phyloP scores from a whole-genome alignment of 2,888 invertebrate species.

The Synergus japonicus region DNA sequence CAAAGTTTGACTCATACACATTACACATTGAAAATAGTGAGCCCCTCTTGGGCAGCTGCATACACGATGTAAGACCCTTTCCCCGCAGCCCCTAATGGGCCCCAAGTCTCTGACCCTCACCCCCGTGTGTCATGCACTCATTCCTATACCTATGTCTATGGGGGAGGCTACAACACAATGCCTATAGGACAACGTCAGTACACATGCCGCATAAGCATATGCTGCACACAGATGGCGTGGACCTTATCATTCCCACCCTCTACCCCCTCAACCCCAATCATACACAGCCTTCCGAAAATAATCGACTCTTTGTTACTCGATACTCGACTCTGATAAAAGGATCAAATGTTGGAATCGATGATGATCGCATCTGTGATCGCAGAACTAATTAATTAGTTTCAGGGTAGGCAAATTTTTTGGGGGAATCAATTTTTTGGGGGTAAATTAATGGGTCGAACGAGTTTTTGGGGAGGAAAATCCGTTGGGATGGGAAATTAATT shows the following conservation, averaged over 20 bases:
- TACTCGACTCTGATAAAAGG: slow-evolving; percentile 18
- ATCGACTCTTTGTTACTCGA: slow-evolving; percentile 49
- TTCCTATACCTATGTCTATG: slow-evolving; percentile 55
- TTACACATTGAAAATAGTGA: slow-evolving; percentile 14
- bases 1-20: slow-evolving; percentile 11
- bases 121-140: slow-evolving; percentile 57
- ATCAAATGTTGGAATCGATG: neutral
- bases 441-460: slow-evolving; percentile 1
- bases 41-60: slow-evolving; percentile 52
- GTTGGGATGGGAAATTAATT: neutral
- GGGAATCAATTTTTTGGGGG: neutral
- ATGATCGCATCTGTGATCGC: slow-evolving; percentile 12
- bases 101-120: slow-evolving; percentile 55
- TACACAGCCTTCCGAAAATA: slow-evolving; percentile 51
- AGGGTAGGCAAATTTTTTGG: neutral
- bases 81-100: slow-evolving; percentile 45
- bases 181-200: slow-evolving; percentile 58
- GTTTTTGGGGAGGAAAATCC: neutral
- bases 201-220: slow-evolving; percentile 67
- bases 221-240: slow-evolving; percentile 67
- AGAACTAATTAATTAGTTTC: slow-evolving; percentile 13
- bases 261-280: slow-evolving; percentile 44
- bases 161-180: slow-evolving; percentile 61
- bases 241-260: slow-evolving; percentile 63
- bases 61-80: slow-evolving; percentile 47